These are phyloP conservation scores for Paralvinella palmiformis DNA, from an alignment of 1,140 invertebrate species.

Conservation along the genomic window DNA sequence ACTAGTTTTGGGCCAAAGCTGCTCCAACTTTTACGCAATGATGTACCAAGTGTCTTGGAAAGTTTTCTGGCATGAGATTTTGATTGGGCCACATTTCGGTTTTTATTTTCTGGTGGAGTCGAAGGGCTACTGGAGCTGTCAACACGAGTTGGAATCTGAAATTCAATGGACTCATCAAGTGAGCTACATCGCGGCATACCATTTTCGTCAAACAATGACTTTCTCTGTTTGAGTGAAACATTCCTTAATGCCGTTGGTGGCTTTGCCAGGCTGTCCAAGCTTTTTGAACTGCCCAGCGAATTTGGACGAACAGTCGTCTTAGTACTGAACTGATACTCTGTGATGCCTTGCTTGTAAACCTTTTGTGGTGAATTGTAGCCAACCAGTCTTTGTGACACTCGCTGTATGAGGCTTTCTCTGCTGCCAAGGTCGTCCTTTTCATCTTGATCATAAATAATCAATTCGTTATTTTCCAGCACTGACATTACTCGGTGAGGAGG, in stretches of 20 bases:
- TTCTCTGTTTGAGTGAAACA: no score
- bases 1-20: constrained; percentile 65
- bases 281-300: not conserved
- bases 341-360: constrained; percentile 10
- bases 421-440: not conserved
- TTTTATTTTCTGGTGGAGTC: not conserved
- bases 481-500: not conserved
- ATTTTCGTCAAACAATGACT: not conserved
- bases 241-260: no score
- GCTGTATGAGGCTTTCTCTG: not conserved
- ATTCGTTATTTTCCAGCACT: not conserved
- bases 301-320: not conserved
- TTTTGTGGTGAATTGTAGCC: not conserved
- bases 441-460: not conserved
- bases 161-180: not conserved
- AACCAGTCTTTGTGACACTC: no score
- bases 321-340: not conserved
- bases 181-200: not conserved
- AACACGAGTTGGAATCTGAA: not conserved
- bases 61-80: not conserved
- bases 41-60: constrained; percentile 17
- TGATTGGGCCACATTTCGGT: not conserved
- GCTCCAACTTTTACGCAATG: constrained; percentile 66
- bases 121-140: not conserved
- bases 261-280: not conserved